phyloP scores from a whole-genome alignment of 1,140 invertebrate genomes.

The Macrobrachium rosenbergii region DNA sequence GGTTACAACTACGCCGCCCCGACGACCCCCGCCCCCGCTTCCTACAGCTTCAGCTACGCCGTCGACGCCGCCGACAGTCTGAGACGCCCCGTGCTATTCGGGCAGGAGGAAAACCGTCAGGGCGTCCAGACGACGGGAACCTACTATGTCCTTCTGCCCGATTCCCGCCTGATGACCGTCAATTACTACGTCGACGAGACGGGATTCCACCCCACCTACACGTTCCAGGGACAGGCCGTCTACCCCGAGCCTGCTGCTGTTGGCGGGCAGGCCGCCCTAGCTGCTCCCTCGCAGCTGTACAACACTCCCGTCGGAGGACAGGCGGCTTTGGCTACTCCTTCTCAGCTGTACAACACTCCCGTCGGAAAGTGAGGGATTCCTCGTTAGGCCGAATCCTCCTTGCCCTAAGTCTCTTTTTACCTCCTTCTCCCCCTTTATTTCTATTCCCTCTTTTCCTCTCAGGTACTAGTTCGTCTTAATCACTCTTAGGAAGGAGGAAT shows the following conservation, averaged over 20 bases:
- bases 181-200: slow-evolving; percentile 50
- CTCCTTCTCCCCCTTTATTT: too few species aligned
- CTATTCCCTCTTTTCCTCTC: too few species aligned
- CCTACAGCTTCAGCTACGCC: slow-evolving; percentile 49
- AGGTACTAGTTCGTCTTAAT: too few species aligned
- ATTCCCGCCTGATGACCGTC: slow-evolving; percentile 37
- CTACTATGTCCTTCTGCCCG: slow-evolving; percentile 50
- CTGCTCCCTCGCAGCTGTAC: too few species aligned
- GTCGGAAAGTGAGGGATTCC: too few species aligned
- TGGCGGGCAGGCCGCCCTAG: too few species aligned
- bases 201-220: slow-evolving; percentile 50
- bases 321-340: too few species aligned
- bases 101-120: slow-evolving; percentile 41
- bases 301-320: too few species aligned
- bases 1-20: slow-evolving; percentile 17
- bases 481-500: too few species aligned
- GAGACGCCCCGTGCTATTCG: slow-evolving; percentile 34
- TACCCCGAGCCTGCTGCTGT: slow-evolving; percentile 5
- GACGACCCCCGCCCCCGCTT: background rate
- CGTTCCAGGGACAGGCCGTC: slow-evolving; percentile 37
- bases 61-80: slow-evolving; percentile 40
- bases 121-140: slow-evolving; percentile 29
- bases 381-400: too few species aligned
- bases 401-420: too few species aligned
- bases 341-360: too few species aligned